phyloP scores from a whole-genome alignment of 2,888 invertebrate genomes.

The Cryptus viduatorius region DNA sequence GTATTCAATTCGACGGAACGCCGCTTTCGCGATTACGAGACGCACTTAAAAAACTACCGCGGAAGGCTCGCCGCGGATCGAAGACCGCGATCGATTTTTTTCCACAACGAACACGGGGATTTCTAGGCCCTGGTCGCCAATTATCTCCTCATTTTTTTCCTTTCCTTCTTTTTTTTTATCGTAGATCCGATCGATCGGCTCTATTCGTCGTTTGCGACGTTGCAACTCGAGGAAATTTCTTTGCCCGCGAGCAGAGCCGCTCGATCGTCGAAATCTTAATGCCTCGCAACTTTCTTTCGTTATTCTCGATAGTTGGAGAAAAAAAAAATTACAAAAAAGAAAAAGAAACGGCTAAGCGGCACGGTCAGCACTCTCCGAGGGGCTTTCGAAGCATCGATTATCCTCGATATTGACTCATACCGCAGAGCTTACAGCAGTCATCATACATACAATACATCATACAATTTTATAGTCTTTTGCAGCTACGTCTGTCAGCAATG shows the following conservation, averaged over 20 bases:
- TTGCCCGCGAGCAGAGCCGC: not conserved
- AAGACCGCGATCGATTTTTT: slow-evolving; percentile 48
- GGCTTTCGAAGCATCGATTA: slow-evolving; percentile 29
- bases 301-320: slow-evolving; percentile 40
- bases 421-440: slow-evolving; percentile 67
- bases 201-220: not conserved
- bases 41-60: slow-evolving; percentile 60
- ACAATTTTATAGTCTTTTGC: slow-evolving; percentile 71
- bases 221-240: not conserved
- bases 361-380: slow-evolving; percentile 38
- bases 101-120: slow-evolving; percentile 58
- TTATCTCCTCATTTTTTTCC: slow-evolving; percentile 4
- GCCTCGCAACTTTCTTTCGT: slow-evolving; percentile 50
- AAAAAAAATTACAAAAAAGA: slow-evolving; percentile 50
- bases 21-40: slow-evolving; percentile 64
- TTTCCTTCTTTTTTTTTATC: not conserved
- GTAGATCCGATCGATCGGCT: slow-evolving; percentile 39
- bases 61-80: slow-evolving; percentile 60
- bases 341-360: slow-evolving; percentile 52
- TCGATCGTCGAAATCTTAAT: slow-evolving; percentile 54
- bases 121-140: slow-evolving; percentile 69
- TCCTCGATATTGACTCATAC: slow-evolving; percentile 44
- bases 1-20: slow-evolving; percentile 42
- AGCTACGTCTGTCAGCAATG: slow-evolving; percentile 67
- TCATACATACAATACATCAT: slow-evolving; percentile 72